Evolutionary conservation across 2,113 vertebrate genomes (phyloP).

Genomic region (Loxodonta africana): DNA sequence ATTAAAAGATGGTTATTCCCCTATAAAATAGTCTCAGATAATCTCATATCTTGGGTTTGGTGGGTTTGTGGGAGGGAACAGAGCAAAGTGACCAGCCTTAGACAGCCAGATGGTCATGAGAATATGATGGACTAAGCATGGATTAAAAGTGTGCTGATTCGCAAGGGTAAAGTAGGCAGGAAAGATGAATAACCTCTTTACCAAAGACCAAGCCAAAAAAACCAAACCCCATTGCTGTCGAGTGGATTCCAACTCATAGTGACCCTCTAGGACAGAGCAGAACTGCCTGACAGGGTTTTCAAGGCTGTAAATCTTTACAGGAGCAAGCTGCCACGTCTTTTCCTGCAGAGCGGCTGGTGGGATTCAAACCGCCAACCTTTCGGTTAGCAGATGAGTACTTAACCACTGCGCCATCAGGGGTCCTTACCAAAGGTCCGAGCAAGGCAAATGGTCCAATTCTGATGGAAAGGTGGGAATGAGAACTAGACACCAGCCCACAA

Average conservation of each 20-base stretch:
- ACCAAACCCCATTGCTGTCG: too few relatives aligned
- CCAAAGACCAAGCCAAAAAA: neutral
- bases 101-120: neutral
- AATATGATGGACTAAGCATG: neutral
- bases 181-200: neutral
- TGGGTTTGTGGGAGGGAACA: neutral
- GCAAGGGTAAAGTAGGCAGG: neutral
- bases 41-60: neutral
- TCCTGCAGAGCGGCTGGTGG: neutral
- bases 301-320: neutral
- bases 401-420: neutral
- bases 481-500: neutral
- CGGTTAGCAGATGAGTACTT: neutral
- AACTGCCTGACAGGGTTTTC: neutral
- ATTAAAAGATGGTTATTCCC: neutral
- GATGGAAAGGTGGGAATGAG: neutral
- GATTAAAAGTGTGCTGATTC: neutral
- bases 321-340: too few relatives aligned
- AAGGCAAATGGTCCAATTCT: neutral
- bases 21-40: neutral
- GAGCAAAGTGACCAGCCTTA: neutral
- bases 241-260: neutral
- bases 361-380: neutral
- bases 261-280: neutral
- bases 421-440: neutral